Evolutionary conservation across 2,888 invertebrate species (phyloP).

Genomic region (Orthosia cruda): DNA sequence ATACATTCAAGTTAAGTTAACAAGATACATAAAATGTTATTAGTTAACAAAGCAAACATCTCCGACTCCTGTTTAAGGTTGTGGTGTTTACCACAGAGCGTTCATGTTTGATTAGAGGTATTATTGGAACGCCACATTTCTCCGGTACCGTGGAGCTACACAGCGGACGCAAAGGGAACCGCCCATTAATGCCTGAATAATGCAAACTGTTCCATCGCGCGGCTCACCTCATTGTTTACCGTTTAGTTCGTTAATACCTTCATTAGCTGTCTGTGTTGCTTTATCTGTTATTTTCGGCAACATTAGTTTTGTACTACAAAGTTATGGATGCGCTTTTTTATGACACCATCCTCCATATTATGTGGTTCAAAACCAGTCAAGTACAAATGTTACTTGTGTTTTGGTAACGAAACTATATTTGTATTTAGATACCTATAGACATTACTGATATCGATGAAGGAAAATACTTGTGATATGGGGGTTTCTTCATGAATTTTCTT

Average conservation of each 20-base stretch:
- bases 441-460: no score
- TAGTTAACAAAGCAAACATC: conserved; percentile 17
- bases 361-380: no score
- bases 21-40: conserved; percentile 5
- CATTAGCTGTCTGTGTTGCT: conserved; percentile 16
- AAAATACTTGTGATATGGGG: no score
- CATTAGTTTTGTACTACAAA: neutral
- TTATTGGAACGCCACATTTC: conserved; percentile 33
- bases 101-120: conserved; percentile 43
- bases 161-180: conserved; percentile 41
- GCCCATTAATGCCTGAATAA: conserved; percentile 71
- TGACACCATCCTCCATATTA: no score
- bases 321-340: neutral
- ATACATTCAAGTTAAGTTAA: no score
- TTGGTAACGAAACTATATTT: no score
- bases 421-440: no score
- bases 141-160: conserved; percentile 17
- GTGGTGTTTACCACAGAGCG: conserved; percentile 16
- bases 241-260: conserved; percentile 48
- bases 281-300: conserved; percentile 26
- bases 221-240: conserved; percentile 54
- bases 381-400: no score
- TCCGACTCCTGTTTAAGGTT: conserved; percentile 9
- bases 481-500: no score
- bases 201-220: conserved; percentile 64